phyloP scores from a whole-genome alignment of 2,113 vertebrate species.

The Corythoichthys haematopterus region DNA sequence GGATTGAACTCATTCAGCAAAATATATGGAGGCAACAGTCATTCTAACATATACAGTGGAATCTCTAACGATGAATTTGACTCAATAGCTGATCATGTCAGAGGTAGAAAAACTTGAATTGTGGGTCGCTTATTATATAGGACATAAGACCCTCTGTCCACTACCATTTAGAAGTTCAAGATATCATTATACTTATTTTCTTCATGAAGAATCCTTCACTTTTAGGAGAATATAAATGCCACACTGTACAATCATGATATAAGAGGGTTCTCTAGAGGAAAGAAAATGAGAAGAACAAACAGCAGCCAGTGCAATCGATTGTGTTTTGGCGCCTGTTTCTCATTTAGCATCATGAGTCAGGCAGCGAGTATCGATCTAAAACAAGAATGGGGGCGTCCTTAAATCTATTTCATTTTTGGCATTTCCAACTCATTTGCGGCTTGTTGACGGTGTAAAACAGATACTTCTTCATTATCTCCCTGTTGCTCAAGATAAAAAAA shows the following conservation, averaged over 20 bases:
- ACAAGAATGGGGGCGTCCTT: not conserved
- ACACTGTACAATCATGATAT: not conserved
- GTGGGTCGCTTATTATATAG: too few species aligned
- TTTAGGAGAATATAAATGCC: not conserved
- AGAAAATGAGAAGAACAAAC: not conserved
- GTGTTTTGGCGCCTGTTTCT: slow-evolving; percentile 8
- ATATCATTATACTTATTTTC: not conserved
- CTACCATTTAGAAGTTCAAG: not conserved
- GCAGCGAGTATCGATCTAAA: not conserved
- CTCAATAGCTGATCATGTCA: too few species aligned
- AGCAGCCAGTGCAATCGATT: not conserved
- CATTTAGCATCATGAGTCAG: slow-evolving; percentile 2
- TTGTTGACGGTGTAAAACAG: not conserved
- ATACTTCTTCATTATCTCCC: not conserved
- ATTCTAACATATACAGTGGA: slow-evolving; percentile 29
- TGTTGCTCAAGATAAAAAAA: not conserved
- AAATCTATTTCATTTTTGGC: slow-evolving; percentile 7
- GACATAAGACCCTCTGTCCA: too few species aligned
- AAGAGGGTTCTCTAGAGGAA: not conserved
- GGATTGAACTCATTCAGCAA: slow-evolving; percentile 41
- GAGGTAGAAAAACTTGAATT: too few species aligned
- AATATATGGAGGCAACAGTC: slow-evolving; percentile 45
- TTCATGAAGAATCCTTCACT: not conserved
- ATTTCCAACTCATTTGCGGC: slow-evolving; percentile 9
- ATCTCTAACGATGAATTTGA: not conserved